Evolutionary conservation across 2,113 vertebrate genomes (phyloP).

Genomic region (Tor tambroides): DNA sequence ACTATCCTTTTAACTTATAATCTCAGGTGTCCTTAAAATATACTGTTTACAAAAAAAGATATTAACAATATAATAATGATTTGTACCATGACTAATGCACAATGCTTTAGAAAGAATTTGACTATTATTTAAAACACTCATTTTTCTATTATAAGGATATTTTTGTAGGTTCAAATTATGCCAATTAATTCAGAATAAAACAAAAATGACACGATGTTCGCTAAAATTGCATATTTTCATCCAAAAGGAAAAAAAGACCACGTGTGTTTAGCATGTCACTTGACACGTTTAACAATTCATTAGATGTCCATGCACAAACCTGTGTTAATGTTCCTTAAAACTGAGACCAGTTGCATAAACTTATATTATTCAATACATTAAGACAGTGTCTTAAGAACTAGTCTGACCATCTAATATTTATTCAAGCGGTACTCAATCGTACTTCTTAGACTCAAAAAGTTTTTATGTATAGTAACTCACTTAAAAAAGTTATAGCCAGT

Average conservation of each 20-base stretch:
- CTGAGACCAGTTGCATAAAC: not conserved
- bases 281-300: not conserved
- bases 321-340: not conserved
- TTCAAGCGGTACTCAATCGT: too few species aligned
- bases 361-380: too few species aligned
- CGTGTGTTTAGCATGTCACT: not conserved
- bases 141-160: not conserved
- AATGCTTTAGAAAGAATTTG: not conserved
- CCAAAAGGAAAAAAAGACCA: too few species aligned
- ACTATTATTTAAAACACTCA: not conserved
- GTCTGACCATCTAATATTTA: too few species aligned
- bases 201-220: not conserved
- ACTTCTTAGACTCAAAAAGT: too few species aligned
- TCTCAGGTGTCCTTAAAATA: not conserved
- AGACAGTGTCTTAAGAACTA: too few species aligned
- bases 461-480: too few species aligned
- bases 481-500: too few species aligned
- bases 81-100: not conserved
- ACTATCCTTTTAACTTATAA: not conserved
- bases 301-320: not conserved
- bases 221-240: not conserved
- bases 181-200: too few species aligned
- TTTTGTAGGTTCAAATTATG: not conserved
- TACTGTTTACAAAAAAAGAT: not conserved
- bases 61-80: not conserved